Percentiles rank a stretch among this genome's conserved stretches.
These are phyloP conservation scores for Paracanthobrama guichenoti DNA, from an alignment of 2,113 vertebrate genomes.

Conservation along the genomic window DNA sequence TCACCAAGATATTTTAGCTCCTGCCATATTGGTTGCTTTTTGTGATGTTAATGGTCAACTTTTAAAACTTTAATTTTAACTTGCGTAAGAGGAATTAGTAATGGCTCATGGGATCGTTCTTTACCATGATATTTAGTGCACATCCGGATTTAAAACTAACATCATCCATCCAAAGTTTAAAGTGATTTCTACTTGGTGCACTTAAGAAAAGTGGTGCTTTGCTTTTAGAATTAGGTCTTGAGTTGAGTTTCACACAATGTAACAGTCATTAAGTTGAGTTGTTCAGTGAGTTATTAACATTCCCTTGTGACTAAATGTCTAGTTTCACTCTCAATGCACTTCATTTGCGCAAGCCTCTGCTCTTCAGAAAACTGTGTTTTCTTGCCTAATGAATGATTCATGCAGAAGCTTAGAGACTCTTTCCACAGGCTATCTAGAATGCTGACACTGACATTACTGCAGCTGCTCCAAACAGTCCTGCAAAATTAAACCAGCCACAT, in stretches of 20 bases:
- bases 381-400: slow-evolving; percentile 21
- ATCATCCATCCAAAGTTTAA: not conserved
- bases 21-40: too few species aligned
- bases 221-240: not conserved
- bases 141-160: not conserved
- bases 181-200: not conserved
- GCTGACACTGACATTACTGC: slow-evolving; percentile 7
- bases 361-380: not conserved
- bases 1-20: too few species aligned
- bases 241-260: not conserved
- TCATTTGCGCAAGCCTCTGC: not conserved
- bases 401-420: slow-evolving; percentile 12
- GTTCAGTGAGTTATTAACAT: not conserved
- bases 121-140: not conserved
- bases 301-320: not conserved
- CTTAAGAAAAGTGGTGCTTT: slow-evolving; percentile 1
- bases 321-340: not conserved
- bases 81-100: not conserved
- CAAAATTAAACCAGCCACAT: slow-evolving; percentile 3
- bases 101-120: not conserved
- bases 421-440: not conserved
- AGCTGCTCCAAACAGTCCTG: not conserved
- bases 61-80: too few species aligned
- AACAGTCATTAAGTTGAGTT: not conserved
- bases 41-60: too few species aligned